phyloP scores from a whole-genome alignment of 2,797 vertebrate genomes.

The Buphagus erythrorhynchus region DNA sequence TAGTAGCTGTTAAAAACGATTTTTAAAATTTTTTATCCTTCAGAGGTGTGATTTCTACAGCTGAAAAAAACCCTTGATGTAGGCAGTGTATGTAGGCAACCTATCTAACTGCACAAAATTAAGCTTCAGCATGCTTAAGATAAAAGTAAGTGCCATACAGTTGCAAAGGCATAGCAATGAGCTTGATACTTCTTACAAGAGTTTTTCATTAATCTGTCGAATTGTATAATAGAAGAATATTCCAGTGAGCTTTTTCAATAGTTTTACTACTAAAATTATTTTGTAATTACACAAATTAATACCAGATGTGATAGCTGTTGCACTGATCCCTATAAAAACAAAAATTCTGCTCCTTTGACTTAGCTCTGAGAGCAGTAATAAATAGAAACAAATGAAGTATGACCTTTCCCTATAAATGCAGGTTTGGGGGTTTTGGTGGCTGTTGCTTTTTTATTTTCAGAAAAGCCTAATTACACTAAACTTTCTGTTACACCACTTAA shows the following conservation, averaged over 20 bases:
- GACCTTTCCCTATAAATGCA: background rate
- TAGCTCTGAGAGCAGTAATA: conserved; percentile 3
- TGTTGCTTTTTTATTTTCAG: background rate
- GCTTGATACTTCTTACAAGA: background rate
- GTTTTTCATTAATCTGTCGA: background rate
- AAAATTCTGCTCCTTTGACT: background rate
- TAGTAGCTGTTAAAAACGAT: background rate
- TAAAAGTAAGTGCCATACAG: background rate
- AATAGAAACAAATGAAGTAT: background rate
- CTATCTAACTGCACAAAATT: background rate
- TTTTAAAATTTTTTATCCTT: background rate
- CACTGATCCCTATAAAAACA: conserved; percentile 14
- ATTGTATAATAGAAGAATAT: background rate
- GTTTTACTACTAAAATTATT: background rate
- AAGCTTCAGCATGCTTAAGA: background rate
- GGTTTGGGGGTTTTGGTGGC: background rate
- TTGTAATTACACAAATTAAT: background rate
- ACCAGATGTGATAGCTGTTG: background rate
- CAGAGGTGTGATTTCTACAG: background rate
- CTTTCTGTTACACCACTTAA: conserved; percentile 9
- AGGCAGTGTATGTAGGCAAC: background rate
- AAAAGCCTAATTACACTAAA: background rate
- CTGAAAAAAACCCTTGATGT: background rate
- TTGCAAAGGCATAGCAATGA: background rate
- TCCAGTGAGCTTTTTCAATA: background rate